A percentile compares a stretch with the other conserved stretches of the same genome.
phyloP scores from a whole-genome alignment of 2,113 vertebrate genomes.

The Alosa alosa region DNA sequence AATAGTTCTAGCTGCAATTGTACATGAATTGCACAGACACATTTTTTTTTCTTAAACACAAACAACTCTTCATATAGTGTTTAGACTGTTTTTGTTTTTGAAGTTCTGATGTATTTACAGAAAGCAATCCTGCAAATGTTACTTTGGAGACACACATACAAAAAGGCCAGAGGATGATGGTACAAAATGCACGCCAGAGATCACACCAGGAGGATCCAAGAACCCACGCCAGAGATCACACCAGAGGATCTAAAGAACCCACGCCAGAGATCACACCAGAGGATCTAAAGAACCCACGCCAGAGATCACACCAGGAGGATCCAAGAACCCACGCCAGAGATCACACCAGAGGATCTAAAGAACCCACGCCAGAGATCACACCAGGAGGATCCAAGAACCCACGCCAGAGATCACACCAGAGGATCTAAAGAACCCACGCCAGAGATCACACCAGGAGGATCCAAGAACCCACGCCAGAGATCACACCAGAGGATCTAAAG shows the following conservation, averaged over 20 bases:
- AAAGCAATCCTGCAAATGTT: slow-evolving; percentile 68
- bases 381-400: slow-evolving; percentile 33
- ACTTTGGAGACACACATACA: slow-evolving; percentile 81
- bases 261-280: slow-evolving; percentile 43
- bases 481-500: too few species aligned
- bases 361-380: slow-evolving; percentile 41
- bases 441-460: slow-evolving; percentile 43
- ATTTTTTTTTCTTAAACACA: slow-evolving; percentile 75
- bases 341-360: too few species aligned
- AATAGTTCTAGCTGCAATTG: slow-evolving; percentile 92
- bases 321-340: too few species aligned
- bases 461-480: too few species aligned
- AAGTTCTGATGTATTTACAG: slow-evolving; percentile 59
- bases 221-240: too few species aligned
- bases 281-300: slow-evolving; percentile 38
- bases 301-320: slow-evolving; percentile 43
- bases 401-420: too few species aligned
- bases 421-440: slow-evolving; percentile 41
- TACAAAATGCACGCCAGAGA: slow-evolving; percentile 58
- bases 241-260: too few species aligned
- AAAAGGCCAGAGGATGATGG: slow-evolving; percentile 75
- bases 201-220: slow-evolving; percentile 38
- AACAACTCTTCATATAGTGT: slow-evolving; percentile 79
- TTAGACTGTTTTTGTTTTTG: slow-evolving; percentile 52
- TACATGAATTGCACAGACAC: slow-evolving; percentile 90